A percentile compares a stretch with the other conserved stretches of the same genome.
Conservation (phyloP, 2,797 vertebrate species). For the Xenops minutus region DNA sequence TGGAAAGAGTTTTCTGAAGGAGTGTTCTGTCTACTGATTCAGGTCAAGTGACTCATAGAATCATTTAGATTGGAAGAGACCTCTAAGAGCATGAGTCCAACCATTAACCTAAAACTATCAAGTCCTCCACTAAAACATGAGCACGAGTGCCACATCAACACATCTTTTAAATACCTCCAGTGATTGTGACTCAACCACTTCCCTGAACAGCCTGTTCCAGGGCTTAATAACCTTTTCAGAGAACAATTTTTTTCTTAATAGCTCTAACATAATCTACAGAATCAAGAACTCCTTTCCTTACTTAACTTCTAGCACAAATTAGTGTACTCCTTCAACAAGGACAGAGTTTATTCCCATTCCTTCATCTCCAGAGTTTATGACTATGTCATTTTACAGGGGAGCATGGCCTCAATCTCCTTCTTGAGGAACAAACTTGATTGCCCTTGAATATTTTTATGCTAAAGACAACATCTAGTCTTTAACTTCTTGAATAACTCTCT, state of each 20-base stretch:
- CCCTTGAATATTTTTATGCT: background rate
- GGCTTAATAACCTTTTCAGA: background rate
- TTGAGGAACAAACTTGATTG: background rate
- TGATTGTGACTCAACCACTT: background rate
- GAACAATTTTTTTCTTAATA: background rate
- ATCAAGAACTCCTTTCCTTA: background rate
- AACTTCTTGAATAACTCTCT: background rate
- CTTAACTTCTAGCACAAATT: background rate
- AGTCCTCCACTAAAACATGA: background rate
- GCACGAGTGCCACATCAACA: background rate
- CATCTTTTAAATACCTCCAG: fast-evolving
- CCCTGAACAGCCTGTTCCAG: background rate
- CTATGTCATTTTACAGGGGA: background rate
- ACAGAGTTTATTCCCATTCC: background rate
- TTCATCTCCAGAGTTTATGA: background rate
- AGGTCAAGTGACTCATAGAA: background rate
- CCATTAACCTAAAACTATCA: background rate
- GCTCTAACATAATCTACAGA: background rate
- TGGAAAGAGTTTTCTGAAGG: background rate
- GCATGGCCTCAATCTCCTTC: background rate
- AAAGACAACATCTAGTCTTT: background rate
- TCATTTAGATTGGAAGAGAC: background rate
- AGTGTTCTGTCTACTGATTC: background rate
- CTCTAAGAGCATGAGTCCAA: background rate
- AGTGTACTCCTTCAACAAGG: background rate